A percentile compares a stretch with the other conserved stretches of the same genome.
phyloP scores from a whole-genome alignment of 2,797 vertebrate genomes.

The Siniperca scherzeri region DNA sequence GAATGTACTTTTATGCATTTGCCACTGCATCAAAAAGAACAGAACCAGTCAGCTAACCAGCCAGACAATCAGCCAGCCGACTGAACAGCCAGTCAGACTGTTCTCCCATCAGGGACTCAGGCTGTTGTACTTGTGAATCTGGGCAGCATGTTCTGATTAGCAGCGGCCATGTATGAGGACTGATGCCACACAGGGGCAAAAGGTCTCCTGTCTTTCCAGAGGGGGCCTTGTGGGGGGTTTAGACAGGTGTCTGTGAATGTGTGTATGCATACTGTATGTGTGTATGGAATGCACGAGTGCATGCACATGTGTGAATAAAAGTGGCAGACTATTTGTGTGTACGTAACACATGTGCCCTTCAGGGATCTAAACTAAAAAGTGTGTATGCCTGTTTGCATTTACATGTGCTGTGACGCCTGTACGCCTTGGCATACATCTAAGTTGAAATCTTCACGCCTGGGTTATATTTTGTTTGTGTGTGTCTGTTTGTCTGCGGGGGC shows the following conservation, averaged over 20 bases:
- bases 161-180: constrained; percentile 43
- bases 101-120: constrained; percentile 39
- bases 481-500: constrained; percentile 54
- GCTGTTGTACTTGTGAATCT: constrained; percentile 56
- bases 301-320: constrained; percentile 46
- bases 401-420: constrained; percentile 1
- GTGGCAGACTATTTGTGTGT: constrained; percentile 38
- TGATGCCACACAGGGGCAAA: constrained; percentile 37
- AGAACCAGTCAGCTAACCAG: constrained; percentile 41
- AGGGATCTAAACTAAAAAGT: constrained; percentile 36
- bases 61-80: constrained; percentile 49
- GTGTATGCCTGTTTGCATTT: constrained; percentile 34
- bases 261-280: neutral
- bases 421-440: constrained; percentile 41
- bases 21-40: constrained; percentile 15
- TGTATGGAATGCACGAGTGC: constrained; percentile 19
- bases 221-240: constrained; percentile 4
- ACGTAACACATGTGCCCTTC: constrained; percentile 33
- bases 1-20: constrained; percentile 28
- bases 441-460: constrained; percentile 59
- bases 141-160: constrained; percentile 66
- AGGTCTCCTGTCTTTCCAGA: constrained; percentile 34
- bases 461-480: constrained; percentile 58
- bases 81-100: constrained; percentile 48
- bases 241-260: constrained; percentile 28